Evolutionary conservation across 2,888 invertebrate species (phyloP), one percentile per base, ranked within the genome.

Genomic region (Leuctra nigra): DNA sequence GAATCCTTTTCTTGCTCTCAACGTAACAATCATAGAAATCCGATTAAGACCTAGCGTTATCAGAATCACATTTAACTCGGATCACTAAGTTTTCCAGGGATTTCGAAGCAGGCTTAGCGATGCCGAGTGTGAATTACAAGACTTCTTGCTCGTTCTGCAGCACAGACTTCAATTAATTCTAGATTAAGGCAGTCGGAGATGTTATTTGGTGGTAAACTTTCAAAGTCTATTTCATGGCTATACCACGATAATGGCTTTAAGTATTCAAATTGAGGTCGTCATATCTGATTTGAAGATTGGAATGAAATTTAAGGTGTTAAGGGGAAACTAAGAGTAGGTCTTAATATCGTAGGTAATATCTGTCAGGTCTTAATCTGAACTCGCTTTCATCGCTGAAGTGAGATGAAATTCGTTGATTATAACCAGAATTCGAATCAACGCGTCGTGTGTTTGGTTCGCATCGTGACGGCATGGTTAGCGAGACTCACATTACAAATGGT

Each of bases 21-120:
- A 16, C 33, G 47, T 54, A 57, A 57, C 57, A 57, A 47, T 57
- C 57, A 54, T 57, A 53, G 24, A 57, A 53, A 57, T 54, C 57
- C 54, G 57, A 57, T 57, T 57, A 57, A 46, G 36, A 23, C 54
- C 44, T 54, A 35, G 20, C 29, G 50, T 33, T 35, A 50, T 50
- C 50, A 50, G 50, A 33, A 50, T 50, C 33, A 16, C 33, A 35
- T 50, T 33, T 50, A n/a, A n/a, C n/a, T n/a, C n/a, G n/a, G n/a
- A n/a, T n/a, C n/a, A n/a, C n/a, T n/a, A n/a, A n/a, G n/a, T n/a
- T n/a, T n/a, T n/a, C n/a, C n/a, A 25, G n/a, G 13, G 25, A 47
- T 13, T n/a, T 14, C 39, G 7, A 24, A 16, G 13, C 22, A 22
- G 20, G 50, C 33, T 50, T 20, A 33, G 36, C 50, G 39, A n/a